These are phyloP conservation scores for Drosophila suzukii DNA, from an alignment of 1,140 invertebrate species.

Conservation along the genomic window DNA sequence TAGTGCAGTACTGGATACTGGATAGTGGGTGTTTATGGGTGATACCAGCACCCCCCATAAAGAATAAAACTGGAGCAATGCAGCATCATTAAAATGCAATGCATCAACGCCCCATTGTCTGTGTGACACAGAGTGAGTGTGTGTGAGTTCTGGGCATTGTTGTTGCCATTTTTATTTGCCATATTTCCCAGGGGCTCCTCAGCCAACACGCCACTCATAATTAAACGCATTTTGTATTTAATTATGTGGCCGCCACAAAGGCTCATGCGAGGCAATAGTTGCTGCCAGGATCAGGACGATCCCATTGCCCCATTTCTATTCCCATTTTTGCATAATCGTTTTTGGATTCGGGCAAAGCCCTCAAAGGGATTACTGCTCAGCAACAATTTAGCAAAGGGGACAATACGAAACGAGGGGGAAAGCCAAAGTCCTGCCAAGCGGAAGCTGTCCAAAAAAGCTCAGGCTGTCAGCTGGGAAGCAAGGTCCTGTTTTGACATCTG, in stretches of 20 bases:
- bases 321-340: slow-evolving; percentile 42
- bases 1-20: background rate
- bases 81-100: slow-evolving; percentile 53
- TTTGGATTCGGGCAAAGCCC: slow-evolving; percentile 39
- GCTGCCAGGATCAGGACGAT: background rate
- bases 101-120: slow-evolving; percentile 39
- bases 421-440: slow-evolving; percentile 21
- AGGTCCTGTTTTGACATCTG: background rate
- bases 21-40: background rate
- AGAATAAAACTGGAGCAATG: slow-evolving; percentile 14
- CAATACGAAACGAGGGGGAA: background rate
- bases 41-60: background rate
- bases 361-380: slow-evolving; percentile 37
- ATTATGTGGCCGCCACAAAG: slow-evolving; percentile 37
- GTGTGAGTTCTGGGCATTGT: slow-evolving; percentile 19
- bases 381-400: slow-evolving; percentile 11
- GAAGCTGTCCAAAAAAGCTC: slow-evolving; percentile 26
- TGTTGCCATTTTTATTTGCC: slow-evolving; percentile 48
- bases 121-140: background rate
- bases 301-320: background rate
- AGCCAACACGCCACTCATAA: slow-evolving; percentile 56
- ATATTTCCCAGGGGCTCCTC: background rate
- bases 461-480: slow-evolving; percentile 9
- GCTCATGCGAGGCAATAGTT: background rate
- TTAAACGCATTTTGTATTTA: slow-evolving; percentile 63